Conservation (phyloP, 2,888 invertebrate genomes). For the Pachydiplax longipennis region DNA sequence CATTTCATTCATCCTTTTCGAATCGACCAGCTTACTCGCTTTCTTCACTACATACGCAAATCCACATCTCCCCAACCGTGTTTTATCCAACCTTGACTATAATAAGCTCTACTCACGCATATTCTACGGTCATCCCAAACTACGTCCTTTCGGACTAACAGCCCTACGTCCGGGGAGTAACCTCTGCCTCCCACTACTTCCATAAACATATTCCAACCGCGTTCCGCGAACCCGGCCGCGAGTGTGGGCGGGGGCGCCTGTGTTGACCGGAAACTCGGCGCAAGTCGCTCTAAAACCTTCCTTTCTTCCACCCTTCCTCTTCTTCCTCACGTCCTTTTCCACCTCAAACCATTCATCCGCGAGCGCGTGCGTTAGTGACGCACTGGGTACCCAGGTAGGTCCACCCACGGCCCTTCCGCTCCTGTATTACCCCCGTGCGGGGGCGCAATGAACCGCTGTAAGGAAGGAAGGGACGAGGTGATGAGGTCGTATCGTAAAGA, state of each 20-base stretch:
- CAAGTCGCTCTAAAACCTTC: background rate
- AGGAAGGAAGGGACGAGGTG: background rate
- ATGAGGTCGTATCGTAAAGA: background rate
- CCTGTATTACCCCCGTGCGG: background rate
- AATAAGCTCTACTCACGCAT: no score
- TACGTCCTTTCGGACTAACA: background rate
- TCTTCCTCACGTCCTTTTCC: background rate
- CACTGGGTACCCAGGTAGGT: background rate
- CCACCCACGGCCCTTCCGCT: background rate
- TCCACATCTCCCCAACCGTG: no score
- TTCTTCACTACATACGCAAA: background rate
- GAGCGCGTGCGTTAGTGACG: background rate
- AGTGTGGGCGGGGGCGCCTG: background rate
- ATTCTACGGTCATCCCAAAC: background rate
- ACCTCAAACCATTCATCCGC: background rate
- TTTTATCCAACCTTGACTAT: background rate
- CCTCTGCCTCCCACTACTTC: background rate
- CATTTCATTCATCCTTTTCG: no score
- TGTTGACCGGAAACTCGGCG: background rate
- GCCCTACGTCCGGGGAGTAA: background rate
- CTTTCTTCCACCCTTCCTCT: background rate
- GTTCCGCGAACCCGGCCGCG: conserved; percentile 23
- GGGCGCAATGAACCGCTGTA: background rate
- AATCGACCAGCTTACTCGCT: background rate
- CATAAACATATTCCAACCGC: background rate